Base-by-base conservation (phyloP, 2,113 vertebrate species). In the Puntigrus tetrazona region DNA sequence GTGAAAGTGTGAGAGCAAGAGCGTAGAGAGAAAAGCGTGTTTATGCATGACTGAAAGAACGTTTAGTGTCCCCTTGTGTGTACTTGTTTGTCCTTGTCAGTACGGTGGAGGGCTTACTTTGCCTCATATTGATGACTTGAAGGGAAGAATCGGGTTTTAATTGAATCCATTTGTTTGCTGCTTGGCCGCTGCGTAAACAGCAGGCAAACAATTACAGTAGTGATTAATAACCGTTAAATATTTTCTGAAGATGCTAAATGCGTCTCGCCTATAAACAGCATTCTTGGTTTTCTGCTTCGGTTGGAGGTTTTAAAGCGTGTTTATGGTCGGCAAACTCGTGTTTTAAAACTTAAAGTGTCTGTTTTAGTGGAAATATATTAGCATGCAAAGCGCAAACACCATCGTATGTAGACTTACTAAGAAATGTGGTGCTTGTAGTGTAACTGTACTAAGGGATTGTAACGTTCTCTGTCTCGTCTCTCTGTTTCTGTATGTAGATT, bases 221-320 rank as follows among this genome's bases (percentile, higher is more conserved):
- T 92, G 90, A 94, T 93, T 94, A 94, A 94, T 92, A 94, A 88
- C 82, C 85, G 84, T 90, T 89, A 88, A 84, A 86, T 91, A 91
- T 92, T 89, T 92, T 89, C 82, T 65, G 87, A 88, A 85, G 87
- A 79, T 69, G 84, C 57, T 57, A 85, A 78, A 87, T 78, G 61
- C 78, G 75, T 78, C 29, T 74, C 61, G 65, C 61, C 85, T 52
- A 31, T 67, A 20, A n/a, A 47, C 79, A 67, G 16, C 45, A 27
- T 70, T 29, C 43, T 1, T 74, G 20, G 34, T 29, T 27, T 77
- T 76, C 10, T 57, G 50, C 5, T 52, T 43, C 13, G 34, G 47
- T 18, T 11, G 31, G 22, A 59, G n/a, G 3, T 38, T 20, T 9
- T 22, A 36, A 34, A 67, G 65, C 4, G 3, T 3, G 1, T 31